Conservation (phyloP, 2,888 invertebrate genomes). For the Eupithecia tripunctaria region DNA sequence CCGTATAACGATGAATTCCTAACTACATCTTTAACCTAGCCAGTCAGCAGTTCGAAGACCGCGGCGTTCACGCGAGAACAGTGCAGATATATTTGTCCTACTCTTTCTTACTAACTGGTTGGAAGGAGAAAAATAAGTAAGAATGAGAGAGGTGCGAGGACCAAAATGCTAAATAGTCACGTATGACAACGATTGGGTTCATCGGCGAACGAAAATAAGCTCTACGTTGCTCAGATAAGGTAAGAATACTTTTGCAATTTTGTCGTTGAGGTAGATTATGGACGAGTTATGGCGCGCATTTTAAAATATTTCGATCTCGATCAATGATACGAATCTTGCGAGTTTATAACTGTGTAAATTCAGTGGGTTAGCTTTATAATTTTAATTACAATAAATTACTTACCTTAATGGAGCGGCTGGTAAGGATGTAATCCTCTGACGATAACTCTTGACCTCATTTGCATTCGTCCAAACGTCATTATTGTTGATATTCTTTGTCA, state of each 20-base stretch:
- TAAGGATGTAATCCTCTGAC: conserved; percentile 57
- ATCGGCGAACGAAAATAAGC: conserved; percentile 42
- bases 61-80: conserved; percentile 58
- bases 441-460: conserved; percentile 58
- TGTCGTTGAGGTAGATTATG: conserved; percentile 24
- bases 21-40: conserved; percentile 52
- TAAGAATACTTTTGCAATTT: conserved; percentile 29
- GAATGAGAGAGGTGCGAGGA: conserved; percentile 53
- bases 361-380: not conserved
- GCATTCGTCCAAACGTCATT: conserved; percentile 75
- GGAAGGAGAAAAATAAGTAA: conserved; percentile 43
- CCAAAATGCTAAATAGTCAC: conserved; percentile 56
- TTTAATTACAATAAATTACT: conserved; percentile 45
- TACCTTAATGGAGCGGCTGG: conserved; percentile 59
- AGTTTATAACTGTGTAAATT: not conserved
- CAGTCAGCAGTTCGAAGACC: conserved; percentile 58
- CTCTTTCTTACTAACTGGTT: conserved; percentile 46
- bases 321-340: conserved; percentile 47
- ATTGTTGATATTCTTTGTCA: conserved; percentile 76
- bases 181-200: conserved; percentile 45
- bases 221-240: conserved; percentile 30
- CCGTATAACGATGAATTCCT: conserved; percentile 27
- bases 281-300: conserved; percentile 49
- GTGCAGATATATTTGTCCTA: conserved; percentile 46
- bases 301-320: conserved; percentile 53